A percentile compares a stretch with the other conserved stretches of the same genome.
Conservation (phyloP, 2,113 vertebrate genomes). For the Caretta caretta region DNA sequence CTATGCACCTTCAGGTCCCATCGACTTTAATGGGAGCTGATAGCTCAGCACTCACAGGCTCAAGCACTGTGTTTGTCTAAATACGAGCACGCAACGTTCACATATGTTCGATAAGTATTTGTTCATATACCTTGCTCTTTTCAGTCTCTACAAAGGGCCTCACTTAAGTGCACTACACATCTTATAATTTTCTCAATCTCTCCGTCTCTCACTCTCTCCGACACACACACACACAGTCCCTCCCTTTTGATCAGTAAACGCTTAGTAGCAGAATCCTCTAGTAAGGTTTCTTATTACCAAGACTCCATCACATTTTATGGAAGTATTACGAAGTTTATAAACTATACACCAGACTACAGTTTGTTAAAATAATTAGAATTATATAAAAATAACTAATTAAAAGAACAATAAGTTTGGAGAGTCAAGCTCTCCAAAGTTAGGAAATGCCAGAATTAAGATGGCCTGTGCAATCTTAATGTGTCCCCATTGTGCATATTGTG, state of each 20-base stretch:
- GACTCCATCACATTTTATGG: no score
- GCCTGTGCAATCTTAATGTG: not conserved
- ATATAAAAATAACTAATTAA: not conserved
- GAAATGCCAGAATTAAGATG: not conserved
- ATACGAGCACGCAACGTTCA: rapidly evolving
- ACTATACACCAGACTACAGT: not conserved
- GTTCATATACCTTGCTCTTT: not conserved
- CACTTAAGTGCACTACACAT: not conserved
- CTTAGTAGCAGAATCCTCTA: not conserved
- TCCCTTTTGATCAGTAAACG: not conserved
- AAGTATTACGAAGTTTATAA: not conserved
- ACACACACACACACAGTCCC: no score
- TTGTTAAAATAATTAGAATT: not conserved
- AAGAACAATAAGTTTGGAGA: not conserved
- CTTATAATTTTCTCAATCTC: not conserved
- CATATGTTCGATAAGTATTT: not conserved
- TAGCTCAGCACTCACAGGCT: not conserved
- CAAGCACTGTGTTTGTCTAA: not conserved
- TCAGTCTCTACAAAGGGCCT: not conserved
- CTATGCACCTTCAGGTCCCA: rapidly evolving
- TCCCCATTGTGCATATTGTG: not conserved
- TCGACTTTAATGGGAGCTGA: not conserved
- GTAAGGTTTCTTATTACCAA: not conserved
- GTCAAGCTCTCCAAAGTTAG: not conserved
- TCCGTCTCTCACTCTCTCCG: not conserved